Conservation (phyloP, 2,113 vertebrate species). For the Bufo gargarizans region DNA sequence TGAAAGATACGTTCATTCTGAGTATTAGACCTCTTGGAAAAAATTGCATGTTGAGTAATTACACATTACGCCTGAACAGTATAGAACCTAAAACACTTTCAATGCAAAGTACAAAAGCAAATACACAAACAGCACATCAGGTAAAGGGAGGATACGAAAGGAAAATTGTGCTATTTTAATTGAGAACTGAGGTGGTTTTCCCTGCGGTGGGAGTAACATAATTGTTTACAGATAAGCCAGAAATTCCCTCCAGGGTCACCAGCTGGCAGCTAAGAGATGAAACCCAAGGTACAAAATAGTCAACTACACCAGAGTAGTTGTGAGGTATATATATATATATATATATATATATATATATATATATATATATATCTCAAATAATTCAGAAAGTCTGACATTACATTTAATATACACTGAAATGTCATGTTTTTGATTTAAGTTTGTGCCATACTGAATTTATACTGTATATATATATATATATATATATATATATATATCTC, state of each 20-base stretch:
- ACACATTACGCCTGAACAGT: not conserved
- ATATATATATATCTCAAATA: no score
- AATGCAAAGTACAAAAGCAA: not conserved
- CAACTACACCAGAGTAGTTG: not conserved
- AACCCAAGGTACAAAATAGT: not conserved
- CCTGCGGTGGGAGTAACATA: not conserved
- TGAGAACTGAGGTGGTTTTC: not conserved
- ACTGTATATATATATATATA: no score
- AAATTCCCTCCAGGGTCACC: not conserved
- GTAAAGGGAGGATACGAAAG: not conserved
- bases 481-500: no score
- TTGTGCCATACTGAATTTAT: no score
- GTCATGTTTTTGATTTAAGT: no score
- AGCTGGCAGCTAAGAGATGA: not conserved
- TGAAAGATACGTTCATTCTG: not conserved
- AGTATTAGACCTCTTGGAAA: not conserved
- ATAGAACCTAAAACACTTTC: not conserved
- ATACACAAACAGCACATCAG: not conserved
- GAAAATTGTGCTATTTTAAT: not conserved
- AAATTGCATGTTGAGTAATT: constrained; percentile 10
- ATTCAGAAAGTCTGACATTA: not conserved
- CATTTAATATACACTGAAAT: no score
- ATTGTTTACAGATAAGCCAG: not conserved
- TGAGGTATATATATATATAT: no score
- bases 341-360: no score